phyloP scores from a whole-genome alignment of 2,797 vertebrate genomes.

The Rhinoraja longicauda region DNA sequence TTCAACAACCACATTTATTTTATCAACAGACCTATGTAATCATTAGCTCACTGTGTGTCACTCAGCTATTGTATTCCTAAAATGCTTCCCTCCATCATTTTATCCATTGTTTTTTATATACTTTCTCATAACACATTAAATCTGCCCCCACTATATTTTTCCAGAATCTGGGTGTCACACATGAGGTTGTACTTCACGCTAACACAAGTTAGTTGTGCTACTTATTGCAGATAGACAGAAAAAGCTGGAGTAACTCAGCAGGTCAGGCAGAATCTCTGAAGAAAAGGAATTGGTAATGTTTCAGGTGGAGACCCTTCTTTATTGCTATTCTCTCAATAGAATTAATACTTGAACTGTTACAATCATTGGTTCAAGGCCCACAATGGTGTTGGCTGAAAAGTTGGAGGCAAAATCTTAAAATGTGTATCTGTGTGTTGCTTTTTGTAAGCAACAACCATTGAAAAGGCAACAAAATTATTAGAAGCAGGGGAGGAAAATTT shows the following conservation, averaged over 20 bases:
- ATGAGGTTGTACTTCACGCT: background rate
- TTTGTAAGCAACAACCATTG: background rate
- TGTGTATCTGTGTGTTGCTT: background rate
- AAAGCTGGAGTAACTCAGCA: no score
- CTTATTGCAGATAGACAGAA: no score
- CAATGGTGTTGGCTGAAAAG: background rate
- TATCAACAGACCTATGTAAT: no score
- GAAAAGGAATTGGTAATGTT: no score
- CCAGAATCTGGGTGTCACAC: background rate
- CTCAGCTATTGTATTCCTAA: no score
- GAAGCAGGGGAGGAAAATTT: background rate
- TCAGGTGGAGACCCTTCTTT: no score
- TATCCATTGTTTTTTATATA: background rate
- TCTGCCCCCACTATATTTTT: background rate
- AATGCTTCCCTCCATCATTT: background rate
- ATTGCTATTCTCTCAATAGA: background rate
- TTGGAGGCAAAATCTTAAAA: background rate
- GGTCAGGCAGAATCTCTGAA: no score
- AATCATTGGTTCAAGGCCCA: background rate
- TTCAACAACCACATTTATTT: background rate
- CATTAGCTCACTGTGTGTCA: background rate
- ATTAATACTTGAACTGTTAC: background rate
- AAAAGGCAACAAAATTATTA: background rate
- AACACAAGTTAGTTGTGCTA: background rate
- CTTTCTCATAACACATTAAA: background rate